These are phyloP conservation scores for Karalla daura DNA, from an alignment of 2,797 vertebrate genomes.

Conservation along the genomic window DNA sequence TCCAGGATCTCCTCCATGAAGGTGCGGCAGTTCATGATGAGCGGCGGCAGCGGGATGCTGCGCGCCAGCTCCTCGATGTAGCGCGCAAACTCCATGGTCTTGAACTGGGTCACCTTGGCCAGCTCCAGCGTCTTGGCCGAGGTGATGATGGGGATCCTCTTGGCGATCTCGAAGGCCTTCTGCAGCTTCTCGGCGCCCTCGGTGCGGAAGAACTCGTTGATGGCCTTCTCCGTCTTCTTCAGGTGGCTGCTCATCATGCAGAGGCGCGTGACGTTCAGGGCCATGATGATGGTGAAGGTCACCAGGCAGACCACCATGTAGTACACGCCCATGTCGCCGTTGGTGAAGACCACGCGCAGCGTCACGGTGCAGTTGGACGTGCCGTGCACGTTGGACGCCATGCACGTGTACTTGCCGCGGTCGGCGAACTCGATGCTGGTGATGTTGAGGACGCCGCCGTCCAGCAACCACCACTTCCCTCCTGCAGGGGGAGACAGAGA, in stretches of 20 bases:
- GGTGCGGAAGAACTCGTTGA: conserved; percentile 98
- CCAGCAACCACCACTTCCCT: conserved; percentile 92
- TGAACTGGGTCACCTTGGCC: conserved; percentile 99
- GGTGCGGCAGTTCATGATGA: conserved; percentile 98
- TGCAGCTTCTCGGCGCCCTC: conserved; percentile 98
- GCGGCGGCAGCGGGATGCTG: conserved; percentile 96
- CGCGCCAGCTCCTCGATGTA: conserved; percentile 97
- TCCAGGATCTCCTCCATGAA: conserved; percentile 99
- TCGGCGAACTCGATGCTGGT: conserved; percentile 92
- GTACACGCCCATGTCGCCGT: conserved; percentile 97
- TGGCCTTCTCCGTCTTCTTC: conserved; percentile 98
- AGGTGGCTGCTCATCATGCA: conserved; percentile 99
- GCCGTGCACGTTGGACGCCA: conserved; percentile 89
- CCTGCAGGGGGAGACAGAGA: too few species aligned
- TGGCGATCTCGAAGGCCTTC: conserved; percentile 98
- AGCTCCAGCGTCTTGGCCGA: conserved; percentile 98
- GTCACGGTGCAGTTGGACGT: conserved; percentile 93
- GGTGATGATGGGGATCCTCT: conserved; percentile 98
- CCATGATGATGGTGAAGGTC: conserved; percentile 97
- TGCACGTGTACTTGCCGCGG: conserved; percentile 96
- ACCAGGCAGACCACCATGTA: conserved; percentile 98
- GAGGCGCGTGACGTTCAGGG: conserved; percentile 93
- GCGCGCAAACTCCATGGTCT: conserved; percentile 98
- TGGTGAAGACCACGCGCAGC: conserved; percentile 92
- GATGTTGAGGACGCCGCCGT: conserved; percentile 91